phyloP scores from a whole-genome alignment of 2,797 vertebrate species.

The Spea hammondii region DNA sequence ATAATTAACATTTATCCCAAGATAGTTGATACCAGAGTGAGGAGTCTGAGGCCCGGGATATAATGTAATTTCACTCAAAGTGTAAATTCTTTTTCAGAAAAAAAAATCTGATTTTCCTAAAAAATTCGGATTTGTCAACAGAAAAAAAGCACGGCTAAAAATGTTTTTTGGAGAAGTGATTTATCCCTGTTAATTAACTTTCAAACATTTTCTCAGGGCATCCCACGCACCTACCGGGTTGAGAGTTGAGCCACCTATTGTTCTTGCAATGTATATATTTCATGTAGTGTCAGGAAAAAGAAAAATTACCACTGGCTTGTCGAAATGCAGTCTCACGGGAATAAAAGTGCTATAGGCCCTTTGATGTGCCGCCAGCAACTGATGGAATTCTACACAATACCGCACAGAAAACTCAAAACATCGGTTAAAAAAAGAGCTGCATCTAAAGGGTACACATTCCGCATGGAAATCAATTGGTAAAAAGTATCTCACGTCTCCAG shows the following conservation, averaged over 20 bases:
- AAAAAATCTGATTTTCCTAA: neutral
- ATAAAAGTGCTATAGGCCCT: conserved; percentile 4
- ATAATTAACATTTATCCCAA: no score
- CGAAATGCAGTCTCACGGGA: neutral
- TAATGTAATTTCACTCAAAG: no score
- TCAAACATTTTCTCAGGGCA: conserved; percentile 1
- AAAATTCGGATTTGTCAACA: neutral
- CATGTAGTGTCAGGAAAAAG: neutral
- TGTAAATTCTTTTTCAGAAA: no score
- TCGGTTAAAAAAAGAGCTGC: no score
- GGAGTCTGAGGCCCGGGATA: no score
- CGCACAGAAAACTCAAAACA: no score
- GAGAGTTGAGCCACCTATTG: neutral
- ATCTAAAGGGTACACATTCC: no score
- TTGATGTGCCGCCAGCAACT: neutral
- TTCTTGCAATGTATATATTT: neutral
- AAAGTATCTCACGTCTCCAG: no score
- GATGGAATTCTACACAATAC: neutral
- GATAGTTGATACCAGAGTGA: no score
- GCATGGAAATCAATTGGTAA: no score
- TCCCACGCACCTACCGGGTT: neutral
- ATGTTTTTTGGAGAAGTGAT: conserved; percentile 1
- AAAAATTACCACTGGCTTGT: neutral
- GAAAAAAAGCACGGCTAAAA: neutral
- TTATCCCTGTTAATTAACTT: conserved; percentile 9